These are phyloP conservation scores for Aphrophora alni DNA, from an alignment of 2,888 invertebrate species.

Conservation along the genomic window DNA sequence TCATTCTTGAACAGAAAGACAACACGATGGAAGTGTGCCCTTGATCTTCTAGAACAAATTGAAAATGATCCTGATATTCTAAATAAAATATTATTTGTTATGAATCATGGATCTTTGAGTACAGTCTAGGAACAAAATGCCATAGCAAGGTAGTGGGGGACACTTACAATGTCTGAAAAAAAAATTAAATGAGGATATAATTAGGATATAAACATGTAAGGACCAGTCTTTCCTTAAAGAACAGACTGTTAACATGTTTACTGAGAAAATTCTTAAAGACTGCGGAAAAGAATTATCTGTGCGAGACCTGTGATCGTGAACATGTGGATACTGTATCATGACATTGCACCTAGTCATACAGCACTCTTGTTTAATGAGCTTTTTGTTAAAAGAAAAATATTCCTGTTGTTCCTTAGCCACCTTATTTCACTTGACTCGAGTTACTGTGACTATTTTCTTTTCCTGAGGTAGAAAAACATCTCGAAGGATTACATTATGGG, in stretches of 20 bases:
- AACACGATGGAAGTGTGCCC: not conserved
- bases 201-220: too few relatives aligned
- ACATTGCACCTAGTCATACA: conserved; percentile 40
- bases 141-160: too few relatives aligned
- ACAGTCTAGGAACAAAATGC: not conserved
- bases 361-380: conserved; percentile 32
- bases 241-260: not conserved
- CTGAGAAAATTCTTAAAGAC: not conserved
- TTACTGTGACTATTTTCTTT: conserved; percentile 33
- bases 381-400: conserved; percentile 39
- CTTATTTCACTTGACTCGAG: conserved; percentile 41
- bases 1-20: not conserved
- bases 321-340: conserved; percentile 40
- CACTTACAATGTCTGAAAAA: too few relatives aligned
- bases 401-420: conserved; percentile 53
- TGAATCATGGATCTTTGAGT: not conserved
- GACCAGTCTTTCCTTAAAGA: conserved; percentile 9
- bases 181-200: conserved; percentile 28
- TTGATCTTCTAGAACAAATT: not conserved
- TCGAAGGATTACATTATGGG: conserved; percentile 35
- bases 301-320: conserved; percentile 8
- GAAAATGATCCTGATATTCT: too few relatives aligned
- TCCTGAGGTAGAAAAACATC: conserved; percentile 22
- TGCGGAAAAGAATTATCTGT: not conserved
- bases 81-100: not conserved